Conservation (phyloP, 1,140 invertebrate species). For the Nixonia krombeini region DNA sequence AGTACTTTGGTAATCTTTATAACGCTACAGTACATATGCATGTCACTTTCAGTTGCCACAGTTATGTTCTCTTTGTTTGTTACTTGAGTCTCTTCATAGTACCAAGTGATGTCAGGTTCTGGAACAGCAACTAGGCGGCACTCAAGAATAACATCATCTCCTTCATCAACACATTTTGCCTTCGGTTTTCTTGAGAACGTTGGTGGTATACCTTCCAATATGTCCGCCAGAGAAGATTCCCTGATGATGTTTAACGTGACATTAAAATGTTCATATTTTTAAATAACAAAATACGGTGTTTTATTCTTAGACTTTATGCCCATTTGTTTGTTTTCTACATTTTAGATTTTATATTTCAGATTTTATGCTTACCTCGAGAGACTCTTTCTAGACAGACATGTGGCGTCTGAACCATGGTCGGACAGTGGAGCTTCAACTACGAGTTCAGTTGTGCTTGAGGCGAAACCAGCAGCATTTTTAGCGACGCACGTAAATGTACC, state of each 20-base stretch:
- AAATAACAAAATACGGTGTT: no score
- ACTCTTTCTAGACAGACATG: conserved; percentile 83
- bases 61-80: conserved; percentile 78
- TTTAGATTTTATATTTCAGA: no score
- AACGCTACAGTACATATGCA: conserved; percentile 90
- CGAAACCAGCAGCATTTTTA: conserved; percentile 94
- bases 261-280: conserved; percentile 1
- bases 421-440: conserved; percentile 89
- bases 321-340: no score
- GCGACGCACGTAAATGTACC: conserved; percentile 97
- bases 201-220: conserved; percentile 92
- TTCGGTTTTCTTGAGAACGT: conserved; percentile 92
- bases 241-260: conserved; percentile 60
- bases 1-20: conserved; percentile 84
- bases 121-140: conserved; percentile 90
- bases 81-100: conserved; percentile 81
- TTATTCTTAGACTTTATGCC: no score
- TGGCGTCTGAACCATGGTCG: conserved; percentile 89
- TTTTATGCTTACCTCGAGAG: conserved; percentile 76
- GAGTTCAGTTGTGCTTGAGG: conserved; percentile 91
- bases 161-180: conserved; percentile 86
- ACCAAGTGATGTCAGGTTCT: conserved; percentile 91
- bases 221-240: conserved; percentile 91
- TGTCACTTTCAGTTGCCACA: conserved; percentile 85
- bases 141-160: conserved; percentile 84